Evolutionary conservation across 2,797 vertebrate genomes (phyloP).

Genomic region (Myioborus melanocephalus): DNA sequence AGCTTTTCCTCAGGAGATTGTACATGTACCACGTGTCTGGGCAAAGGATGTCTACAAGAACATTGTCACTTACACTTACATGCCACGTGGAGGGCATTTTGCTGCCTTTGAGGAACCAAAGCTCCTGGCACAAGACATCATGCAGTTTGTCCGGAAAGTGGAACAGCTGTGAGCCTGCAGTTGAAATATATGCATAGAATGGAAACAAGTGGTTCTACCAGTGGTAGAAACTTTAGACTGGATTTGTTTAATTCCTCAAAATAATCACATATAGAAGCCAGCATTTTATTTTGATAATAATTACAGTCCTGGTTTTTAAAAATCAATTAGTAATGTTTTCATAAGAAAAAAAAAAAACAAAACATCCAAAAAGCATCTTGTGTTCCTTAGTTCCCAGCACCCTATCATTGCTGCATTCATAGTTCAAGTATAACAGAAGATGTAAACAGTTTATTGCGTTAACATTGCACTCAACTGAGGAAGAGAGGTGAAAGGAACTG

Average conservation of each 20-base stretch:
- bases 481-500: neutral
- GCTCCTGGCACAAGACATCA: slow-evolving; percentile 81
- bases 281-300: neutral
- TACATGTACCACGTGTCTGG: slow-evolving; percentile 78
- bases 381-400: neutral
- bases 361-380: neutral
- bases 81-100: slow-evolving; percentile 86
- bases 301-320: neutral
- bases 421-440: slow-evolving; percentile 14
- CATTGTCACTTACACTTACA: slow-evolving; percentile 79
- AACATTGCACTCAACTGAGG: neutral
- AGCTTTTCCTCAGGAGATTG: slow-evolving; percentile 81
- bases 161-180: slow-evolving; percentile 66
- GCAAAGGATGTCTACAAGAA: slow-evolving; percentile 72
- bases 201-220: neutral
- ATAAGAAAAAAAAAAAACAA: neutral
- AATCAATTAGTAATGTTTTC: neutral
- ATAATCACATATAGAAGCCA: neutral
- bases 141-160: slow-evolving; percentile 82
- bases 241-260: neutral
- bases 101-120: slow-evolving; percentile 87
- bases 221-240: neutral
- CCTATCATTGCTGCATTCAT: neutral
- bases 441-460: slow-evolving; percentile 7
- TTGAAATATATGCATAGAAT: neutral